Conservation (phyloP, 2,797 vertebrate genomes). For the Cyclopterus lumpus region DNA sequence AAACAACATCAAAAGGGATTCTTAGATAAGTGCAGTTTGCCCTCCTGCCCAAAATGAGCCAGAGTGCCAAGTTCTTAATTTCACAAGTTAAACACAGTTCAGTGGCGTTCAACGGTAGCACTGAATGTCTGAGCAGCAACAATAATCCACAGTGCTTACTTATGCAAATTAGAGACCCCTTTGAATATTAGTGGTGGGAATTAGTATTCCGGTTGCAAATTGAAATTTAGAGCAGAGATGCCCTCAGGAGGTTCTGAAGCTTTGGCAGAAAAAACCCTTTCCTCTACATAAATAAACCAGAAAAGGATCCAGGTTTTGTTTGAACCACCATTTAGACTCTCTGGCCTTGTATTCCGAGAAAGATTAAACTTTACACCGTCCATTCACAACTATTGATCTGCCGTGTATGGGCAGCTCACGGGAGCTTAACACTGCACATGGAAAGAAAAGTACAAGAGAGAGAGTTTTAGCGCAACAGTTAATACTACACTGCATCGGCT, state of each 20-base stretch:
- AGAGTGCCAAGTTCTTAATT: conserved; percentile 48
- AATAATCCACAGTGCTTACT: conserved; percentile 58
- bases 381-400: conserved; percentile 57
- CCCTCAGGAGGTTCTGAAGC: conserved; percentile 47
- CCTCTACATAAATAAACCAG: conserved; percentile 30
- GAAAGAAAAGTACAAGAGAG: neutral
- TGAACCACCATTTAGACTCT: conserved; percentile 24
- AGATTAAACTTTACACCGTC: conserved; percentile 30
- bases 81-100: conserved; percentile 65
- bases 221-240: conserved; percentile 55
- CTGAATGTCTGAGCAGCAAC: conserved; percentile 40
- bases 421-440: neutral
- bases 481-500: neutral
- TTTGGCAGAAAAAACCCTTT: conserved; percentile 47
- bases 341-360: conserved; percentile 32
- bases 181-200: conserved; percentile 61
- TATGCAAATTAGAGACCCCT: conserved; percentile 54
- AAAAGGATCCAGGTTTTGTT: conserved; percentile 51
- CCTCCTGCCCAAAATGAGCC: conserved; percentile 42
- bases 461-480: neutral
- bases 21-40: conserved; percentile 9
- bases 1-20: neutral
- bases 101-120: conserved; percentile 26
- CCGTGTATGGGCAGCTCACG: conserved; percentile 28
- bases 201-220: conserved; percentile 50